These are phyloP conservation scores for Tachysurus vachellii DNA, from an alignment of 2,113 vertebrate species.

Conservation along the genomic window DNA sequence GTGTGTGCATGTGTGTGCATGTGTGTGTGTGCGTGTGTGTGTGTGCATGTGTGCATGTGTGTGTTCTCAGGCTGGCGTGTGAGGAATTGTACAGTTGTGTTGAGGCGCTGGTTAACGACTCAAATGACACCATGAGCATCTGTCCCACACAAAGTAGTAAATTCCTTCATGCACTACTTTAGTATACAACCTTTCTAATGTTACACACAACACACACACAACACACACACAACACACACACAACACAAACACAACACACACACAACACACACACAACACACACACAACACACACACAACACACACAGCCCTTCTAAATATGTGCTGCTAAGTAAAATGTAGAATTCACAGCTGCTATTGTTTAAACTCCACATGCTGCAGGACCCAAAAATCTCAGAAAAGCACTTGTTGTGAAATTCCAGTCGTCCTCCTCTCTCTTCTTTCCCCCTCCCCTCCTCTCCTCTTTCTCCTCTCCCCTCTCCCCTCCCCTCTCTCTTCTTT, in stretches of 20 bases:
- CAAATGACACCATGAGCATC: constrained; percentile 38
- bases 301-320: background rate
- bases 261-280: background rate
- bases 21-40: background rate
- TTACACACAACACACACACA: constrained; percentile 17
- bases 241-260: background rate
- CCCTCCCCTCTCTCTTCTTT: too few species aligned
- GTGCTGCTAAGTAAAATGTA: constrained; percentile 29
- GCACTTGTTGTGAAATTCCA: too few species aligned
- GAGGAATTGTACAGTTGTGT: background rate
- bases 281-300: background rate
- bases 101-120: constrained; percentile 34
- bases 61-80: background rate
- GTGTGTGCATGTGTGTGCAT: background rate
- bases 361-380: constrained; percentile 37
- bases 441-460: background rate
- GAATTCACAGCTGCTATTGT: constrained; percentile 11
- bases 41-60: constrained; percentile 5
- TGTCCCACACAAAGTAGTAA: constrained; percentile 28
- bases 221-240: too few species aligned
- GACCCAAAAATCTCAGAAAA: constrained; percentile 35
- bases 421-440: background rate
- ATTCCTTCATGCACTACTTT: constrained; percentile 22
- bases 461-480: too few species aligned
- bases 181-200: background rate